Conservation (phyloP, 2,113 vertebrate genomes). For the Protobothrops mucrosquamatus region DNA sequence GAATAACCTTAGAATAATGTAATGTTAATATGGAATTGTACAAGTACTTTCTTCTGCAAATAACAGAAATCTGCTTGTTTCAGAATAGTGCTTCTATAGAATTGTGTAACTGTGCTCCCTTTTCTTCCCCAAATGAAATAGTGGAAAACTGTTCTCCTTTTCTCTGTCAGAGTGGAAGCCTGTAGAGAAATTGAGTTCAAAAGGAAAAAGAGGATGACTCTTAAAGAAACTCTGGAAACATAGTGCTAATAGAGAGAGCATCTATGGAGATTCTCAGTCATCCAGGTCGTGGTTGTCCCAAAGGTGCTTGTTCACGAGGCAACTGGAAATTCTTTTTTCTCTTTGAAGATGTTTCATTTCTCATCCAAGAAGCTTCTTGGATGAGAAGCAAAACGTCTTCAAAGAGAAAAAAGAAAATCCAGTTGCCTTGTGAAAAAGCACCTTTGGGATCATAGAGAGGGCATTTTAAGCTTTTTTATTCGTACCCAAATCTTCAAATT, state of each 20-base stretch:
- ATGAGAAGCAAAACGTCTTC: too few species aligned
- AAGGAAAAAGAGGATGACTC: neutral
- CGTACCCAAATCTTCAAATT: neutral
- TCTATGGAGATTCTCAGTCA: too few species aligned
- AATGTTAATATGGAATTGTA: neutral
- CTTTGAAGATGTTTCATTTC: too few species aligned
- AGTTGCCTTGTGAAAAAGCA: too few species aligned
- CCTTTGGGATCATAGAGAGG: neutral
- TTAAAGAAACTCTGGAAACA: neutral
- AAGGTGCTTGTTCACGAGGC: too few species aligned
- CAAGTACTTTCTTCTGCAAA: neutral
- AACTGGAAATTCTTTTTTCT: too few species aligned
- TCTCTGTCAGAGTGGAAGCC: neutral
- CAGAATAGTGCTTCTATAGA: neutral
- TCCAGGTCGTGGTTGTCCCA: too few species aligned
- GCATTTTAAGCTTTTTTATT: neutral
- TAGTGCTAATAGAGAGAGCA: neutral
- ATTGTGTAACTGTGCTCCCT: neutral
- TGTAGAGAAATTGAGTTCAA: neutral
- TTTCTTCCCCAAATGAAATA: neutral
- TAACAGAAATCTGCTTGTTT: neutral
- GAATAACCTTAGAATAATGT: neutral
- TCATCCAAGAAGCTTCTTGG: too few species aligned
- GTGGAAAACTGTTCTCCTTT: neutral
- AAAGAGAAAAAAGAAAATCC: too few species aligned